Base-by-base conservation (phyloP, 2,888 invertebrate species). In the Acleris emargana region DNA sequence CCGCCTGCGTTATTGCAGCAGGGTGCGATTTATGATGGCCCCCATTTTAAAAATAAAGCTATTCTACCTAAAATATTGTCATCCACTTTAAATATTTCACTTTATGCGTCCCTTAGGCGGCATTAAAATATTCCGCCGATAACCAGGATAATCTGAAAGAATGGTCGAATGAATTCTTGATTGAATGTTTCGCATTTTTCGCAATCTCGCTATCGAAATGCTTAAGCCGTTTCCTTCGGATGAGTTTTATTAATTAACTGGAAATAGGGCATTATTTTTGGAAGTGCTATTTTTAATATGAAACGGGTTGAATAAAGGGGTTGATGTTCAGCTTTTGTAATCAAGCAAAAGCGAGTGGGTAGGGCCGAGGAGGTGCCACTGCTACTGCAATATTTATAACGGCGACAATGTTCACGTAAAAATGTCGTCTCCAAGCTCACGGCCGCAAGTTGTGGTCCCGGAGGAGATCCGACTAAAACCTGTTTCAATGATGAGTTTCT, bases 51-150 rank as follows among this genome's bases (percentile, higher is more conserved):
- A 88, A 89, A 90, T 90, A 88, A 88, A 88, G 89, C 91, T 86
- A 91, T 91, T 91, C 84, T 79, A 85, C 85, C 83, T 91, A 88
- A 92, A 89, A 91, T 91, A 92, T 88, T 88, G 91, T 91, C 91
- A 89, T 90, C 85, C 86, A 83, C 80, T 86, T 89, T 90, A 89
- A 91, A 91, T 88, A 90, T 90, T 91, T 89, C 83, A 88, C 85
- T 87, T 87, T 86, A 91, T 87, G 81, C 79, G 82, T 84, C 90
- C 88, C 91, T 74, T 73, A 81, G 88, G 89, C 74, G 76, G 76
- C 83, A 81, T 90, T 88, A 82, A 76, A 80, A 81, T 84, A 82
- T 81, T 83, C 78, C 60, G 43, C 47, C 66, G 66, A 66, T 66
- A 66, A 78, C 79, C 77, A 73, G 77, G 76, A 77, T 80, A 76